These are phyloP conservation scores for Ophioderma brevispina DNA, from an alignment of 35 echinoderm and acorn worm species.

Conservation along the genomic window DNA sequence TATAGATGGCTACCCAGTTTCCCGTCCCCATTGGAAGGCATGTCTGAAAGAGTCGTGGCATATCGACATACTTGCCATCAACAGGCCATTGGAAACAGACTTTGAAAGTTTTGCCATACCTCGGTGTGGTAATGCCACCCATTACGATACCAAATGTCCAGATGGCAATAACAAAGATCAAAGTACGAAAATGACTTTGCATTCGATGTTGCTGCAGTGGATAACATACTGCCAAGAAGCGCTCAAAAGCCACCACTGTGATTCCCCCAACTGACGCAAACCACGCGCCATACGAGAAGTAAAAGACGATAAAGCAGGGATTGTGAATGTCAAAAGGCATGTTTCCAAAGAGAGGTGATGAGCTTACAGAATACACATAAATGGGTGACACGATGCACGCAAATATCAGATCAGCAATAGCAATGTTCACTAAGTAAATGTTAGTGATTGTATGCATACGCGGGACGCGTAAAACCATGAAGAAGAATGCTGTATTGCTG, in stretches of 20 bases:
- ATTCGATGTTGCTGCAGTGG: background rate
- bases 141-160: background rate
- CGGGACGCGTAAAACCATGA: background rate
- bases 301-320: background rate
- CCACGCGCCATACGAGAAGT: background rate
- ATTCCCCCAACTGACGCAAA: background rate
- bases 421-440: background rate
- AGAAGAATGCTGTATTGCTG: background rate
- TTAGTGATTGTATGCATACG: slow-evolving; percentile 9
- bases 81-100: background rate
- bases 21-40: background rate
- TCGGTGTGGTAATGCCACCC: background rate
- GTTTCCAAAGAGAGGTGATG: background rate
- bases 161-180: background rate
- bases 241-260: background rate
- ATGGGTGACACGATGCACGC: background rate
- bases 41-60: background rate
- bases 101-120: background rate
- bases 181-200: background rate
- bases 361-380: background rate
- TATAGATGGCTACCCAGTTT: background rate
- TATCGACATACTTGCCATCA: background rate
- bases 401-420: background rate
- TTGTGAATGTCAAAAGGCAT: background rate
- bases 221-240: background rate